Conservation (phyloP, 1,140 invertebrate genomes). For the Ditylenchus dipsaci region DNA sequence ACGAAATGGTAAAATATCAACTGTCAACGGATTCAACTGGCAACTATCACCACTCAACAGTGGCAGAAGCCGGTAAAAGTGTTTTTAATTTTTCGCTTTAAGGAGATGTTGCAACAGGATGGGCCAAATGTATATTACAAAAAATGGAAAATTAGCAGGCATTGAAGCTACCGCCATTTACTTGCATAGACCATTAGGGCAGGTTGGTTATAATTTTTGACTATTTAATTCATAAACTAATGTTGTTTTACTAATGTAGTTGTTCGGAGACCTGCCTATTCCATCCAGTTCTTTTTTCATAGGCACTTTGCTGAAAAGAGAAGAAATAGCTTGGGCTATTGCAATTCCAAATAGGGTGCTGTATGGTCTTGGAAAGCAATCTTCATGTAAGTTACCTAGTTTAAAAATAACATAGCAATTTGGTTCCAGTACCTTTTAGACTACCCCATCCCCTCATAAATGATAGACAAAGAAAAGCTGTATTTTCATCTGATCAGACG, state of each 20-base stretch:
- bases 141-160: slow-evolving; percentile 8
- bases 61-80: too few species aligned
- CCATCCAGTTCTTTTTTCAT: slow-evolving; percentile 18
- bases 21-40: too few species aligned
- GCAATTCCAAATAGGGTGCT: slow-evolving; percentile 19
- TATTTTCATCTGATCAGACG: slow-evolving; percentile 12
- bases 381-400: slow-evolving; percentile 17
- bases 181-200: slow-evolving; percentile 24
- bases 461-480: not conserved
- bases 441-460: slow-evolving; percentile 32
- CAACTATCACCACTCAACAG: too few species aligned
- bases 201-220: not conserved
- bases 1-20: too few species aligned
- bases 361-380: slow-evolving; percentile 12
- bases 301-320: slow-evolving; percentile 18
- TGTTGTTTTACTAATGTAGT: slow-evolving; percentile 9
- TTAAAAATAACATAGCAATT: too few species aligned
- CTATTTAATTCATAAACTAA: not conserved
- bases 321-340: slow-evolving; percentile 30
- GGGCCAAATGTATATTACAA: slow-evolving; percentile 5
- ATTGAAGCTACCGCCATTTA: slow-evolving; percentile 20
- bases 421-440: slow-evolving; percentile 2
- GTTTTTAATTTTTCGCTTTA: too few species aligned
- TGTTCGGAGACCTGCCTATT: slow-evolving; percentile 4
- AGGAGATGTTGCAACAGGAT: slow-evolving; percentile 23